Base-by-base conservation (phyloP, 1,140 invertebrate species). In the Pachypsylla venusta region DNA sequence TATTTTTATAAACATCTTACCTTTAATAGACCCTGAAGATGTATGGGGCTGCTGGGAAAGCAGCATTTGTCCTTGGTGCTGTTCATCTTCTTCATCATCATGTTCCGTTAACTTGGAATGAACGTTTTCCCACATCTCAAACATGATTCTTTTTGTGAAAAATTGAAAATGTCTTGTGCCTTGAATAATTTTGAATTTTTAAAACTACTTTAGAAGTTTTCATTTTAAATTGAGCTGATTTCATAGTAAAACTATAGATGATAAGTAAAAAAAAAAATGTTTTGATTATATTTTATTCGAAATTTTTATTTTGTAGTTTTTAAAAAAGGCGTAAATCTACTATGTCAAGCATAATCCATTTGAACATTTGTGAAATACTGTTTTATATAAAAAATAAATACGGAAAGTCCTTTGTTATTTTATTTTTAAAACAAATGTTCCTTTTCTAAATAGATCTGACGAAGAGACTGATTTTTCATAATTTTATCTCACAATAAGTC, bases 101-200 rank as follows among this genome's bases (percentile, higher is more conserved):
- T 48, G 4, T 19, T 48, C 42, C 42, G 42, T 48, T 22, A 48
- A 22, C 42, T 48, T 48, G 4, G 42, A 48, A 22, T 48, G 42
- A 48, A 48, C 42, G n/a, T 3, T 48, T 48, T 48, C 42, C 42
- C 42, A 48, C 42, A 48, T 48, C 16, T 48, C 42, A 48, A 48
- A 48, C 42, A 48, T 48, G 22, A 19, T 48, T 48, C 16, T 19
- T 48, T 48, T 3, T 19, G n/a, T 7, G 42, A 5, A 22, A 19
- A n/a, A 3, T n/a, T 10, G 42, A 5, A 22, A 19, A n/a, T 5
- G 42, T 10, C 42, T 48, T 48, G 42, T 48, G 42, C 7, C 42
- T n/a, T 4, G n/a, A 48, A 48, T 48, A 48, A 4, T 48, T 48
- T n/a, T 48, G 16, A 19, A 48, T 48, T 48, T 48, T 4, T 22